Base-by-base conservation (phyloP, 2,888 invertebrate genomes). In the Lagria hirta region DNA sequence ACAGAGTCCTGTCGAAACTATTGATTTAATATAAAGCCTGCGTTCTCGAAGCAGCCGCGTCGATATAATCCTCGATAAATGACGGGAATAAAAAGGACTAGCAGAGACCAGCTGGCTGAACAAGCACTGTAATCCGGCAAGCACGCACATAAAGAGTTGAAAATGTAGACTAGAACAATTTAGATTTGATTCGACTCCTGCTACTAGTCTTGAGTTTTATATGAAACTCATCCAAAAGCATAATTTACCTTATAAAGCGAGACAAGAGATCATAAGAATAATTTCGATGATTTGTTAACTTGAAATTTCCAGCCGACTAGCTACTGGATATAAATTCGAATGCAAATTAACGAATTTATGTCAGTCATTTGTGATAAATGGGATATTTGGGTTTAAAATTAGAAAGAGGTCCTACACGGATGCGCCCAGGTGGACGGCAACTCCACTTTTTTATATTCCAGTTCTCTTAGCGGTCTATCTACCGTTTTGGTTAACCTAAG, bases 261-360 rank as follows among this genome's bases (percentile, higher is more conserved):
- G 51, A 49, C 51, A 52, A n/a, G 52, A 54, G 49, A 43, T 47
- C 29, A 32, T 26, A 51, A 52, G 55, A 53, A 58, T 58, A 60
- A 62, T 62, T 58, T 60, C 59, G 61, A 62, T 62, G 64, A 63
- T 64, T 63, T 62, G 64, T 64, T 60, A 58, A 64, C 58, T 61
- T 59, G 60, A 57, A 58, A 61, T 59, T 59, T 58, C 55, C 53
- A 54, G 48, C 48, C 49, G 48, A 49, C 52, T 54, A 51, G 62
- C 63, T 65, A 64, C 63, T 55, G 65, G 56, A 52, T 57, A 60
- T 61, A 58, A 54, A 61, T 62, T 60, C 58, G 62, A 61, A 65
- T 65, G 65, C 64, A 65, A 65, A 65, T 65, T 60, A 65, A 61
- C 61, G 60, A 62, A 62, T 61, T 59, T 59, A 52, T 47, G 64